phyloP scores from a whole-genome alignment of 1,140 invertebrate genomes.

The Drosophila neocordata region DNA sequence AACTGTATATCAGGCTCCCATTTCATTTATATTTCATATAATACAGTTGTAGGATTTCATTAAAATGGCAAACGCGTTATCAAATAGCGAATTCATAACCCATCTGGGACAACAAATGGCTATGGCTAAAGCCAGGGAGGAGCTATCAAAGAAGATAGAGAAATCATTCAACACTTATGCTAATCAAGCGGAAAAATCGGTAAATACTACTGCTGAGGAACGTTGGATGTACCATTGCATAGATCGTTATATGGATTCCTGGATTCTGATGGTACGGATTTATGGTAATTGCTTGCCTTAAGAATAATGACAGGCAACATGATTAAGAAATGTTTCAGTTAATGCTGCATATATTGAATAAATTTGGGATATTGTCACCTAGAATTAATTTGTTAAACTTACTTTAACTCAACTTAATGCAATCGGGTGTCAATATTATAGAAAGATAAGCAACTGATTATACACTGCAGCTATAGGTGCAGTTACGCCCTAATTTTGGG shows the following conservation, averaged over 20 bases:
- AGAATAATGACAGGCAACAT: conserved; percentile 83
- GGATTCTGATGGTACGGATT: conserved; percentile 94
- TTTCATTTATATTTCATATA: background rate
- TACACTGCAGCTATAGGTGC: conserved; percentile 14
- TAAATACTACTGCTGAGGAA: conserved; percentile 96
- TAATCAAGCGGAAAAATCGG: conserved; percentile 92
- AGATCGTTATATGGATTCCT: conserved; percentile 98
- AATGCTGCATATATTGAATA: background rate
- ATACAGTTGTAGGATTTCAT: conserved; percentile 23
- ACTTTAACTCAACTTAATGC: background rate
- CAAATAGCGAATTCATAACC: conserved; percentile 94
- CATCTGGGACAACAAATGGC: conserved; percentile 98
- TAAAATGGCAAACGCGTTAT: conserved; percentile 17
- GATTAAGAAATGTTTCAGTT: conserved; percentile 27
- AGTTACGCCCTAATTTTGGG: conserved; percentile 3
- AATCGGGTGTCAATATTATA: background rate
- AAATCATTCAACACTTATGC: conserved; percentile 99
- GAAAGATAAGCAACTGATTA: conserved; percentile 49
- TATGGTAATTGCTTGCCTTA: conserved; percentile 92
- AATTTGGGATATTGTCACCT: background rate
- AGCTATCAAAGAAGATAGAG: conserved; percentile 97
- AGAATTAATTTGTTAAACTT: background rate
- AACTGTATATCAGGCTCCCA: too few species aligned
- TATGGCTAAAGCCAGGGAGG: conserved; percentile 96
- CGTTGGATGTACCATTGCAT: conserved; percentile 99